Evolutionary conservation across 2,797 vertebrate species (phyloP).

Genomic region (Chrysocyon brachyurus): DNA sequence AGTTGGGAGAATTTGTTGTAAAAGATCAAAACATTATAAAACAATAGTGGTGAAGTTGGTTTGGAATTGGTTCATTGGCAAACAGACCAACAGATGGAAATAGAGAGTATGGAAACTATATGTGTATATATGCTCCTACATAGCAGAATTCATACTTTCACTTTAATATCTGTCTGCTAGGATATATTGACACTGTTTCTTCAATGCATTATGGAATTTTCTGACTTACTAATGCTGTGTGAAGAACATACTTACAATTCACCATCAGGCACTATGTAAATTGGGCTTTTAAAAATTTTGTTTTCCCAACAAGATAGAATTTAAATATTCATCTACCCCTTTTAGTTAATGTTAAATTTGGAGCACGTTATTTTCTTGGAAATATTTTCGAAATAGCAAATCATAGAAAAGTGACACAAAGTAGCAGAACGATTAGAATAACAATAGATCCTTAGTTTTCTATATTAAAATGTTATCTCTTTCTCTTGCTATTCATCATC

Average conservation of each 20-base stretch:
- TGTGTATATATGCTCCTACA: not conserved
- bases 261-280: not conserved
- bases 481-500: not conserved
- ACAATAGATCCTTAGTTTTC: not conserved
- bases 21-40: not conserved
- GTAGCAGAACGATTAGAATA: not conserved
- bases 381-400: not conserved
- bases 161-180: not conserved
- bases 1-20: not conserved
- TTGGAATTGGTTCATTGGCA: not conserved
- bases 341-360: conserved; percentile 1
- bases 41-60: not conserved
- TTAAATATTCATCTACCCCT: not conserved
- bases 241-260: not conserved
- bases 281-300: not conserved
- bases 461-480: not conserved
- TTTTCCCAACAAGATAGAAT: not conserved
- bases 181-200: not conserved
- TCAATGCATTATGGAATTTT: not conserved
- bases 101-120: not conserved
- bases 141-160: not conserved
- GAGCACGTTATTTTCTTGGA: not conserved
- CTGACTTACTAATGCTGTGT: not conserved
- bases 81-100: not conserved
- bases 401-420: not conserved